These are phyloP conservation scores for Alectoris magna DNA, from an alignment of 2,797 vertebrate species.

Conservation along the genomic window DNA sequence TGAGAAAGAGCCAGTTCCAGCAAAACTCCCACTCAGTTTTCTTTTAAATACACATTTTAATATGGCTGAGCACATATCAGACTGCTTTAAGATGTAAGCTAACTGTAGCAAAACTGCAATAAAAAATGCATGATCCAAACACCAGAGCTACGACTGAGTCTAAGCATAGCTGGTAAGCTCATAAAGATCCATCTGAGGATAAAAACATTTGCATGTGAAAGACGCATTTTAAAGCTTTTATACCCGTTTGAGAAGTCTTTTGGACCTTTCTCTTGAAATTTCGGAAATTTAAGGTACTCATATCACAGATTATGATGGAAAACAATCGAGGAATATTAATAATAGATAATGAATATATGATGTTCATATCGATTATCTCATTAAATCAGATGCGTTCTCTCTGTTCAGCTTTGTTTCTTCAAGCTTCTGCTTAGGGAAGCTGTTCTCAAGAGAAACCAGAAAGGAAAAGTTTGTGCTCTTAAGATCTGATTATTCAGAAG, in stretches of 20 bases:
- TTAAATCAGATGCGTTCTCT: background rate
- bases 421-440: background rate
- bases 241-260: background rate
- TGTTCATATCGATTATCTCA: background rate
- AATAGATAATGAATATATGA: background rate
- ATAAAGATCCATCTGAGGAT: background rate
- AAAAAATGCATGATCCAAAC: background rate
- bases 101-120: background rate
- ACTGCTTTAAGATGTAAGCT: background rate
- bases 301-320: background rate
- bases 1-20: background rate
- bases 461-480: background rate
- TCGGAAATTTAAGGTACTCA: background rate
- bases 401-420: background rate
- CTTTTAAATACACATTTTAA: background rate
- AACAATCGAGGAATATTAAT: background rate
- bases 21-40: background rate
- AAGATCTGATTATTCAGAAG: slow-evolving; percentile 3
- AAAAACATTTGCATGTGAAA: background rate
- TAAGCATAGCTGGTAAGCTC: background rate
- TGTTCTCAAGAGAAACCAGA: background rate
- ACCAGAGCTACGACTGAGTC: background rate
- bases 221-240: background rate
- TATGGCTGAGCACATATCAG: background rate
- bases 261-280: background rate